Evolutionary conservation across 2,113 vertebrate genomes (phyloP).

Genomic region (Progne subis): DNA sequence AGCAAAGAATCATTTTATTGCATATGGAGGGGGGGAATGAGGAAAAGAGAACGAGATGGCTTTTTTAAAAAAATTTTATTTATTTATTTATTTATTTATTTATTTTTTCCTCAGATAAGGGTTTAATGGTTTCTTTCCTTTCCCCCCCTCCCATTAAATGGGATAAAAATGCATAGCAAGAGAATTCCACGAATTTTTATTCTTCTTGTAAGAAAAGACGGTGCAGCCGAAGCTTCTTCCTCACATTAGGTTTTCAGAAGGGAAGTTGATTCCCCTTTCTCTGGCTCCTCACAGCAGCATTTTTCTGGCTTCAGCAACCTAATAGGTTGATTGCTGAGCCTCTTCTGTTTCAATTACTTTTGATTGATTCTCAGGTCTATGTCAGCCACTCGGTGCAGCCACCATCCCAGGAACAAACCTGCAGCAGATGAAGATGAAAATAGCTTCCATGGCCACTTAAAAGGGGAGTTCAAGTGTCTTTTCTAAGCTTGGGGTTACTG

Average conservation of each 20-base stretch:
- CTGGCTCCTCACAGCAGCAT: slow-evolving; percentile 16
- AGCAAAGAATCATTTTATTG: slow-evolving; percentile 39
- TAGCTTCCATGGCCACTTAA: slow-evolving; percentile 38
- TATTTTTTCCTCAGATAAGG: neutral
- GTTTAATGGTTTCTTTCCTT: neutral
- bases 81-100: too few species aligned
- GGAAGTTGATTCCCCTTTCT: neutral
- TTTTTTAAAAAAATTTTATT: too few species aligned
- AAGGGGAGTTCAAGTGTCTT: slow-evolving; percentile 33
- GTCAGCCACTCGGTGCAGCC: slow-evolving; percentile 42
- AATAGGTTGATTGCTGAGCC: slow-evolving; percentile 70
- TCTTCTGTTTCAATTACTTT: slow-evolving; percentile 73
- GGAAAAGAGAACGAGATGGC: neutral
- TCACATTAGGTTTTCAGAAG: slow-evolving; percentile 31
- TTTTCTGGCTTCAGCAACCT: slow-evolving; percentile 64
- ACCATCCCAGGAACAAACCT: slow-evolving; percentile 53
- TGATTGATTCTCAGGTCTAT: slow-evolving; percentile 68
- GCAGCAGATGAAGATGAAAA: slow-evolving; percentile 61
- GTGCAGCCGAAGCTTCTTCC: neutral
- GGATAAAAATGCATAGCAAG: neutral
- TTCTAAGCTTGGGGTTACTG: neutral
- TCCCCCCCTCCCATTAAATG: neutral
- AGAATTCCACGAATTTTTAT: slow-evolving; percentile 8
- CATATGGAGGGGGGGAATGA: neutral
- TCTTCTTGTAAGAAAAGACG: neutral